Evolutionary conservation across 2,888 invertebrate genomes (phyloP), one percentile per base, ranked within the genome.

Genomic region (Erebia epiphron): DNA sequence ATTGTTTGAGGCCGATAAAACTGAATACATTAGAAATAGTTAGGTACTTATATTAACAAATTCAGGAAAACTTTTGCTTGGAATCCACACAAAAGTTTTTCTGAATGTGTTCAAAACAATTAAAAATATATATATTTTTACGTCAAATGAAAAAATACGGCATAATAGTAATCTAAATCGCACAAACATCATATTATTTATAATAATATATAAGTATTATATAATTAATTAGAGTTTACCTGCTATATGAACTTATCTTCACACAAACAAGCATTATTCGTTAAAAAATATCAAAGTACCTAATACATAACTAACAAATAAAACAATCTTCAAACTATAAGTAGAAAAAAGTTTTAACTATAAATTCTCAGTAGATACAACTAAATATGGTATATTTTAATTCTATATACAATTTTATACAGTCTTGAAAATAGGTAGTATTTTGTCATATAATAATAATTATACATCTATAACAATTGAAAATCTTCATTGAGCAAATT

Each of bases 271-370:
- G 35, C 35, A 35, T 35, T 0, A 35, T 35, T 62, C 9, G 9
- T 43, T 62, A 46, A 9, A n/a, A 8, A 18, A 16, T 21, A 18
- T 13, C 13, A 21, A 54, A 54, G 16, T 56, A 56, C 35, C 35
- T 21, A 87, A 46, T 85, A 86, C 81, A 79, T 79, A 79, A 62
- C 75, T 79, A 84, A 80, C 80, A 84, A 85, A 83, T 43, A 83
- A 82, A 78, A 81, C 78, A 78, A 72, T 73, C 82, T 86, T 82
- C 79, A 85, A 85, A 83, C 85, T 69, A 54, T 56, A 50, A 49
- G 46, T 57, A 26, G 62, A 26, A 68, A 35, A 14, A 50, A 49
- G 26, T n/a, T 52, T 57, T 63, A 67, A 16, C 64, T 14, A 68
- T 60, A 43, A 56, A 65, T 58, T 35, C 62, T 61, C 61, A 68